Evolutionary conservation across 2,797 vertebrate genomes (phyloP), one percentile per base, ranked within the genome.

Genomic region (Micromesistius poutassou): DNA sequence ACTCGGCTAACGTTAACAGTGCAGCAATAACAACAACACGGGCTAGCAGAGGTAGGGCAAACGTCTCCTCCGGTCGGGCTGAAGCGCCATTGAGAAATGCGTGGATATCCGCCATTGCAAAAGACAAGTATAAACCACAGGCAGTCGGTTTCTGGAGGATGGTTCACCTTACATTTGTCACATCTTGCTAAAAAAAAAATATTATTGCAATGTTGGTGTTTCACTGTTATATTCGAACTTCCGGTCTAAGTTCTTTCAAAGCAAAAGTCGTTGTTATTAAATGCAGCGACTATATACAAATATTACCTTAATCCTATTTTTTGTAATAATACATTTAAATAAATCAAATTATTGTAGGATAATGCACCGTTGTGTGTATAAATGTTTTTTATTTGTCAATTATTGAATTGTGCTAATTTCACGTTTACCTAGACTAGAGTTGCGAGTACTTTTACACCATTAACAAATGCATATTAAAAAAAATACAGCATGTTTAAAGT

Each of bases 1-100:
- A 80, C 33, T 16, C 2, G 13, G 88, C 87, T 80, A 75, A 80
- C 30, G 81, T 80, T 88, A 16, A 13, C 40, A 1, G 3, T 42
- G 84, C 89, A 88, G 88, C 77, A 90, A 90, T 88, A 90, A 87
- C 80, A 82, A 87, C 80, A 82, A 75, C 77, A 76, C n/a, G 4
- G 40, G 40, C 40, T 42, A 16, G 40, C 14, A 42, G 40, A 42
- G 40, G 40, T 13, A 42, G 40, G 13, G 40, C 12, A 42, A 16
- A 16, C 16, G 2, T 16, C 10, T 16, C 40, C 40, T 42, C 40
- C 40, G 10, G 40, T 13, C 40, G 70, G 4, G 74, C 74, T 46
- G 35, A 75, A 78, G 85, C 79, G 75, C 46, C 46, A 3, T 5
- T 50, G 46, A 50, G 16, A 19, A 19, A 19, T 22, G 4, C 3